phyloP scores from a whole-genome alignment of 2,113 vertebrate genomes.

The Peromyscus maniculatus region DNA sequence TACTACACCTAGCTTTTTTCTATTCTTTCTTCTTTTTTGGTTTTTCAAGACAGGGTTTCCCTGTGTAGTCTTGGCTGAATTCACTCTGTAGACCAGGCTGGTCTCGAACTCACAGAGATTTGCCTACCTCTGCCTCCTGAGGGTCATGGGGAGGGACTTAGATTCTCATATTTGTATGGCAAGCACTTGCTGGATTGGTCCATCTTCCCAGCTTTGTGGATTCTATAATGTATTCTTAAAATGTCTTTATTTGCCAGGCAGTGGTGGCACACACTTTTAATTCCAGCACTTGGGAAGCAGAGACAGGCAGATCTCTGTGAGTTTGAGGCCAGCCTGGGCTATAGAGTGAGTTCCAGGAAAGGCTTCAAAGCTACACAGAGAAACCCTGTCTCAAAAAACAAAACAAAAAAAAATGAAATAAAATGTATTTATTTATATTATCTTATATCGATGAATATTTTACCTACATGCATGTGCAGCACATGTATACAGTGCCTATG shows the following conservation, averaged over 20 bases:
- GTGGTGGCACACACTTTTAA: no score
- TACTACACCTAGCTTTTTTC: neutral
- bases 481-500: neutral
- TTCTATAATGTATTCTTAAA: neutral
- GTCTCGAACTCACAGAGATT: neutral
- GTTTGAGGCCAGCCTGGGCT: no score
- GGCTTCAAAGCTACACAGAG: no score
- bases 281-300: no score
- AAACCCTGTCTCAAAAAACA: no score
- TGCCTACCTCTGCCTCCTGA: neutral
- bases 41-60: neutral
- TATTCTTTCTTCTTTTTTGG: neutral
- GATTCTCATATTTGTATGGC: neutral
- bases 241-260: neutral
- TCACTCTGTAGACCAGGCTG: neutral
- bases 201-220: neutral
- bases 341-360: no score
- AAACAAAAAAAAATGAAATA: no score
- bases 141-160: neutral
- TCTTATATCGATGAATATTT: neutral
- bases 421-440: neutral
- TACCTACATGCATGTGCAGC: neutral
- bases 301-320: no score
- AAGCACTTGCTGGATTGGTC: neutral
- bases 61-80: neutral